Evolutionary conservation across 2,888 invertebrate genomes (phyloP).

Genomic region (Yponomeuta sedellus): DNA sequence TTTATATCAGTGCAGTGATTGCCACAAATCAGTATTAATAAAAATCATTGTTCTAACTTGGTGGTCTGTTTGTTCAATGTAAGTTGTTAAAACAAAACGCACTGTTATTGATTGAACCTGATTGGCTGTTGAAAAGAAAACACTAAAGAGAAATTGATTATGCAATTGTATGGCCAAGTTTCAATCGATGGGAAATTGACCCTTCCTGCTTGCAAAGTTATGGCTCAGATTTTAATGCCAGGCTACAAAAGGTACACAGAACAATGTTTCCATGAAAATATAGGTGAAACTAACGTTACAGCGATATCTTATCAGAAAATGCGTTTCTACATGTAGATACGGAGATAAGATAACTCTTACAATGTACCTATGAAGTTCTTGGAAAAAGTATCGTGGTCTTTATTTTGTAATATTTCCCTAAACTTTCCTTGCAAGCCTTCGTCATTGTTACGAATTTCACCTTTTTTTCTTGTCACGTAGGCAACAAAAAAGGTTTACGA

Average conservation of each 20-base stretch:
- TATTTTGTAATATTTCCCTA: background rate
- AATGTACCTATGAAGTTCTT: slow-evolving; percentile 2
- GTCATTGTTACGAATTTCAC: background rate
- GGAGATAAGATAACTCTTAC: slow-evolving; percentile 40
- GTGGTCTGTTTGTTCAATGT: background rate
- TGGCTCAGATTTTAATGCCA: background rate
- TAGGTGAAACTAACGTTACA: slow-evolving; percentile 34
- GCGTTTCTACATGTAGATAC: slow-evolving; percentile 25
- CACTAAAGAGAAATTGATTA: slow-evolving; percentile 43
- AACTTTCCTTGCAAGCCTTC: background rate
- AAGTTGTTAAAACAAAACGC: background rate
- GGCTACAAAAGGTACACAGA: background rate
- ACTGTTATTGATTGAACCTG: background rate
- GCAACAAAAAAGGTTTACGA: slow-evolving; percentile 8
- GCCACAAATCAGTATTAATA: background rate
- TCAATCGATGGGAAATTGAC: background rate
- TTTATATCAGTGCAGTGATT: background rate
- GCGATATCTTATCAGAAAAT: slow-evolving; percentile 45
- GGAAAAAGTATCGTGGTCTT: slow-evolving; percentile 8
- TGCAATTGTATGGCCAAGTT: slow-evolving; percentile 19
- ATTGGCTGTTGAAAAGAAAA: slow-evolving; percentile 45
- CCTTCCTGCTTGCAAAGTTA: background rate
- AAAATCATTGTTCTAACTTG: background rate
- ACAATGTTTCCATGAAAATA: slow-evolving; percentile 25
- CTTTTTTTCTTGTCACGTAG: background rate